A percentile compares a stretch with the other conserved stretches of the same genome.
These are phyloP conservation scores for Monomorium pharaonis DNA, from an alignment of 1,140 invertebrate genomes.

Conservation along the genomic window DNA sequence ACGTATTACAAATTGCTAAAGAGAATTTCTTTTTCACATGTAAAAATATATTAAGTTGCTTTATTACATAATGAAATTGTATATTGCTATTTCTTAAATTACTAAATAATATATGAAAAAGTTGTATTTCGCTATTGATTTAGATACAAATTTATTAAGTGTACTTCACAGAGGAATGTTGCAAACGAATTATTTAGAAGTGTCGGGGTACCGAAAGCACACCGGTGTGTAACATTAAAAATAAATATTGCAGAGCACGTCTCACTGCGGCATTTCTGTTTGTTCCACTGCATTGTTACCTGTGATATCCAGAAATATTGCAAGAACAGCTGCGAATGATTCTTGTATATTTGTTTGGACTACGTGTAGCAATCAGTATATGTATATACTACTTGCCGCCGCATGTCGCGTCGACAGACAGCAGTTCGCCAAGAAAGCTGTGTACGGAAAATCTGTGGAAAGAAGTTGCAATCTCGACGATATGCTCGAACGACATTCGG, in stretches of 20 bases:
- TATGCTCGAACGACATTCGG: not conserved
- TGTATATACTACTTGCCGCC: not conserved
- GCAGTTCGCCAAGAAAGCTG: constrained; percentile 27
- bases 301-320: constrained; percentile 7
- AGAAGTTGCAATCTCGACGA: constrained; percentile 24
- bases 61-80: not conserved
- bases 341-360: constrained; percentile 23
- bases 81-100: not conserved
- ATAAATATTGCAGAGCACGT: constrained; percentile 4
- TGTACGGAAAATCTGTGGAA: not conserved
- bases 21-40: not conserved
- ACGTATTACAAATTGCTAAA: not conserved
- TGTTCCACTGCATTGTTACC: constrained; percentile 27
- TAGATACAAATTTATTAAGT: not conserved
- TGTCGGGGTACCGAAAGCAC: not conserved
- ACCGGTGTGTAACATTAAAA: not conserved
- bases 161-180: not conserved
- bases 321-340: constrained; percentile 23
- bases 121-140: not conserved
- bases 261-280: not conserved
- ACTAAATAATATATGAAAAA: not conserved
- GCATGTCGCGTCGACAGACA: constrained; percentile 3
- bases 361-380: constrained; percentile 22
- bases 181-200: not conserved
- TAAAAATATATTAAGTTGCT: not conserved